Conservation (phyloP, 1,140 invertebrate genomes). For the Linepithema humile region DNA sequence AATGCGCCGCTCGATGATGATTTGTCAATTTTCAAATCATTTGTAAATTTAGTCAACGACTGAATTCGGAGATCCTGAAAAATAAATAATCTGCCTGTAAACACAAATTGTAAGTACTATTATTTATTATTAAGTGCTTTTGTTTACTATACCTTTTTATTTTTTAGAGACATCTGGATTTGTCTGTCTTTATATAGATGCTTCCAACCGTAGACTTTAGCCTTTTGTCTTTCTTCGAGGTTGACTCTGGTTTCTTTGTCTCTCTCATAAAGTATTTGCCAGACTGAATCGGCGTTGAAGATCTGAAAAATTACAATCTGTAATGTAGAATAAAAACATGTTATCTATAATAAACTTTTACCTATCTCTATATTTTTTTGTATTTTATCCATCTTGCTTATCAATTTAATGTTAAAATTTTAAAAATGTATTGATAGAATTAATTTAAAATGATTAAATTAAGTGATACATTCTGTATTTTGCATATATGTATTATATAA, state of each 20-base stretch:
- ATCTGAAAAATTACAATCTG: conserved; percentile 60
- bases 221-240: conserved; percentile 45
- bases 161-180: conserved; percentile 26
- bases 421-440: too few species aligned
- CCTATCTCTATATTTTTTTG: background rate
- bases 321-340: background rate
- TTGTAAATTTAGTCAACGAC: background rate
- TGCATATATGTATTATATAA: too few species aligned
- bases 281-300: conserved; percentile 74
- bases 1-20: background rate
- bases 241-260: conserved; percentile 33
- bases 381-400: background rate
- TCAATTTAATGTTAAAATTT: background rate
- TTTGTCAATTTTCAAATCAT: conserved; percentile 3
- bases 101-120: background rate
- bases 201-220: conserved; percentile 70
- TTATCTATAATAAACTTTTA: background rate
- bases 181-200: conserved; percentile 65
- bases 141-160: conserved; percentile 19
- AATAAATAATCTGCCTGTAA: background rate
- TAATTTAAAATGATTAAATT: too few species aligned
- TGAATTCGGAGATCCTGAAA: conserved; percentile 27
- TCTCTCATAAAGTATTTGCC: conserved; percentile 75
- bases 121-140: background rate
- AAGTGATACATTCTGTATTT: too few species aligned